phyloP scores from a whole-genome alignment of 2,113 vertebrate genomes.

The Megaleporinus macrocephalus region DNA sequence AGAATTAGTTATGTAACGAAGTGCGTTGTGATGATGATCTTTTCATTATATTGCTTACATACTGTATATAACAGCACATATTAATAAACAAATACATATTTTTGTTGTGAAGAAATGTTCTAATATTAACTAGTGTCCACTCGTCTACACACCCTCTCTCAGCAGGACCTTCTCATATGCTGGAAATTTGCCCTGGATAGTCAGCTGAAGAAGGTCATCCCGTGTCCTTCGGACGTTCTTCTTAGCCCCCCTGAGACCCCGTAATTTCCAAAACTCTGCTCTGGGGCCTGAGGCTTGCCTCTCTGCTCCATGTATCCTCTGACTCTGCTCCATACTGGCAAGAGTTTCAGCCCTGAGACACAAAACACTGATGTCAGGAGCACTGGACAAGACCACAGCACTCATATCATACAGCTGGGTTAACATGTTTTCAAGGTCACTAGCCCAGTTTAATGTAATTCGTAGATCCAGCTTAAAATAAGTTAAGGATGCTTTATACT shows the following conservation, averaged over 20 bases:
- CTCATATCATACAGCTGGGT: neutral
- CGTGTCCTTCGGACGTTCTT: conserved; percentile 82
- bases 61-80: too few species aligned
- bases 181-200: conserved; percentile 91
- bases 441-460: neutral
- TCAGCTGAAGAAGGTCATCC: conserved; percentile 90
- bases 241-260: conserved; percentile 92
- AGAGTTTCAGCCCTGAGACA: conserved; percentile 86
- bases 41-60: too few species aligned
- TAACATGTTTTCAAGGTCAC: neutral
- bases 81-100: neutral
- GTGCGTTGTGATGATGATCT: neutral
- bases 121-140: neutral
- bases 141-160: conserved; percentile 83
- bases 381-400: neutral
- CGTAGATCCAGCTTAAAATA: too few species aligned
- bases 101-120: too few species aligned
- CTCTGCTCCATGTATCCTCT: conserved; percentile 67
- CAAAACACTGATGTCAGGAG: conserved; percentile 4
- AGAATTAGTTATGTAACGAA: too few species aligned
- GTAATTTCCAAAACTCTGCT: conserved; percentile 96
- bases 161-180: conserved; percentile 92
- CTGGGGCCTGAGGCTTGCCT: conserved; percentile 75
- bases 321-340: conserved; percentile 81
- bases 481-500: too few species aligned